Base-by-base conservation (phyloP, 2,888 invertebrate genomes). In the Machimus rusticus region DNA sequence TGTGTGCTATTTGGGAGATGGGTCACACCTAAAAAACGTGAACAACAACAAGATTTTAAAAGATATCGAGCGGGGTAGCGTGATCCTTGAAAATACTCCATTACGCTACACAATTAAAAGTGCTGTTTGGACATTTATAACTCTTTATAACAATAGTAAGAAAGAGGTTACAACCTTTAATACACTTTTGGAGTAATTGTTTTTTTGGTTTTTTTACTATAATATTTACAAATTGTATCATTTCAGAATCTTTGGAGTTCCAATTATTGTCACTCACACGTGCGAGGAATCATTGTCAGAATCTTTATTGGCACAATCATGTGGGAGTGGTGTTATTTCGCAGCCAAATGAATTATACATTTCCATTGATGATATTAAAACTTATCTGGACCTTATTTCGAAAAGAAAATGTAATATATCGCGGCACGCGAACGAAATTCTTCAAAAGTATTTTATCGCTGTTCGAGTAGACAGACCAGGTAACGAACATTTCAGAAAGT, bases 361-460 rank as follows among this genome's bases (percentile, higher is more conserved):
- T 34, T 88, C 89, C 46, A 84, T 88, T 2, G 91, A 91, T 1
- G 92, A 93, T 86, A 90, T 92, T 89, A 91, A 90, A 3, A 37
- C 88, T 31, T 90, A 91, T 87, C 86, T 93, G 1, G 88, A 89
- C 2, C 81, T 90, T 28, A 88, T 92, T 12, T 90, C 91, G 5
- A 91, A 90, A 79, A 89, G 90, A 1, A 88, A 90, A 74, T 90
- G 91, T 0, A 87, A 89, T 14, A 89, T 92, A 3, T 89, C 90
- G 0, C 31, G 89, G 5, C 90, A 91, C 23, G 93, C 94, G 0
- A 90, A 91, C 6, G 89, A 90, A 16, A 89, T 94, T 87, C 90
- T 94, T 16, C 91, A 92, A 87, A 92, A 93, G 86, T 94, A 94
- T 89, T 94, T 93, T 90, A 92, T 93, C 0, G 92, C 92, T 12